A percentile compares a stretch with the other conserved stretches of the same genome.
phyloP scores from a whole-genome alignment of 1,140 invertebrate genomes.

The Panagrolaimus sp. region DNA sequence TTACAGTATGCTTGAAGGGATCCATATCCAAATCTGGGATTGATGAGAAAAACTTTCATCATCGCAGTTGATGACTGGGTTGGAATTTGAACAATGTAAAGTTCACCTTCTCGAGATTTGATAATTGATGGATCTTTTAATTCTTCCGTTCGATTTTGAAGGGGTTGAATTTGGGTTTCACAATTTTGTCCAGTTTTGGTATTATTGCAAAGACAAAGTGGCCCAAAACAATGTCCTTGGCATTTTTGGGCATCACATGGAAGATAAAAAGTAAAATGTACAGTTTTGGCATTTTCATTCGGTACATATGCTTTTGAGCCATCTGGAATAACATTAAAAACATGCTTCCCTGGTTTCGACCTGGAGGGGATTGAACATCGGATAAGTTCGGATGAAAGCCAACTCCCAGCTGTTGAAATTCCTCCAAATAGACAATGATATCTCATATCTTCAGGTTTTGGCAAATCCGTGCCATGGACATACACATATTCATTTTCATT shows the following conservation, averaged over 20 bases:
- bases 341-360: not conserved
- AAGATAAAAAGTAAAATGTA: not conserved
- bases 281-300: not conserved
- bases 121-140: not conserved
- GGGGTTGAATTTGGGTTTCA: not conserved
- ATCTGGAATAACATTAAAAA: not conserved
- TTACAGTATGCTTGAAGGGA: slow-evolving; percentile 8
- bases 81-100: not conserved
- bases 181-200: not conserved
- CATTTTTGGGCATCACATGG: not conserved
- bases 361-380: not conserved
- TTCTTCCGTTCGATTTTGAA: not conserved
- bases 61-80: not conserved
- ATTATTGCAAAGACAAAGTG: not conserved
- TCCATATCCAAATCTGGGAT: not conserved
- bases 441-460: not conserved
- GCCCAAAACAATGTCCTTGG: not conserved
- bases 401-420: slow-evolving; percentile 9
- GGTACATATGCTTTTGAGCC: not conserved
- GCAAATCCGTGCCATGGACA: not conserved
- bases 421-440: slow-evolving; percentile 10
- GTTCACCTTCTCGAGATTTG: slow-evolving; percentile 4
- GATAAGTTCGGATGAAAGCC: not conserved
- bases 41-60: not conserved
- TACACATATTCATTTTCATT: slow-evolving; percentile 8